These are phyloP conservation scores for Eupithecia inturbata DNA, from an alignment of 2,888 invertebrate genomes.

Conservation along the genomic window DNA sequence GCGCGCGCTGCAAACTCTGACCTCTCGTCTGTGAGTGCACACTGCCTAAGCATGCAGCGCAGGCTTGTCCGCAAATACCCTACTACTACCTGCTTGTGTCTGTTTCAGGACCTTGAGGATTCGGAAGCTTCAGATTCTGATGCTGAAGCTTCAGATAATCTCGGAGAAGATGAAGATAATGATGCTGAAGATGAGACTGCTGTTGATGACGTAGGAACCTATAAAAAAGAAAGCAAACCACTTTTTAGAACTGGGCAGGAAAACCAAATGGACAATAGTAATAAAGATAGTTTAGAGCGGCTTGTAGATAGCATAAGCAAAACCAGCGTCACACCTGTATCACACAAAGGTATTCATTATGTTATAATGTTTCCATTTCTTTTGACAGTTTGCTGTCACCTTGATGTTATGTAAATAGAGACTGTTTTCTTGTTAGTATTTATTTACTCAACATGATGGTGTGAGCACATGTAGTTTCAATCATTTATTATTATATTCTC, in stretches of 20 bases:
- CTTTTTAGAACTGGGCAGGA: constrained; percentile 36
- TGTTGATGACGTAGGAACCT: constrained; percentile 57
- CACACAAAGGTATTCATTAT: constrained; percentile 65
- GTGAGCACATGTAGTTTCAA: neutral
- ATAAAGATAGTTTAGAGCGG: constrained; percentile 53
- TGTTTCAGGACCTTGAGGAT: constrained; percentile 63
- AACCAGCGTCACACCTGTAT: constrained; percentile 64
- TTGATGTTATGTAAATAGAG: neutral
- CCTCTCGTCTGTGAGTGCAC: constrained; percentile 66
- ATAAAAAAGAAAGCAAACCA: constrained; percentile 31
- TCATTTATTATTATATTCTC: too few relatives aligned
- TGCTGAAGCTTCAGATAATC: constrained; percentile 36
- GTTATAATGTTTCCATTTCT: neutral
- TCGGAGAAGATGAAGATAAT: constrained; percentile 48
- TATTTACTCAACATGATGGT: neutral
- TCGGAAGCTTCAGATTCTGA: constrained; percentile 55
- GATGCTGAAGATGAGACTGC: constrained; percentile 57
- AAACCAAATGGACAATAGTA: constrained; percentile 30
- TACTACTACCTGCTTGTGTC: neutral
- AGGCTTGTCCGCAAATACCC: neutral
- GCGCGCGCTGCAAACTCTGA: constrained; percentile 47
- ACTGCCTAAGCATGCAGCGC: neutral
- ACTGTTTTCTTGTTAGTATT: too few relatives aligned
- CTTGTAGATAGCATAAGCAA: constrained; percentile 63
- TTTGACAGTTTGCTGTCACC: neutral